Percentiles rank a stretch among this genome's conserved stretches.
phyloP scores from a whole-genome alignment of 2,797 vertebrate species.

The Rhinophrynus dorsalis region DNA sequence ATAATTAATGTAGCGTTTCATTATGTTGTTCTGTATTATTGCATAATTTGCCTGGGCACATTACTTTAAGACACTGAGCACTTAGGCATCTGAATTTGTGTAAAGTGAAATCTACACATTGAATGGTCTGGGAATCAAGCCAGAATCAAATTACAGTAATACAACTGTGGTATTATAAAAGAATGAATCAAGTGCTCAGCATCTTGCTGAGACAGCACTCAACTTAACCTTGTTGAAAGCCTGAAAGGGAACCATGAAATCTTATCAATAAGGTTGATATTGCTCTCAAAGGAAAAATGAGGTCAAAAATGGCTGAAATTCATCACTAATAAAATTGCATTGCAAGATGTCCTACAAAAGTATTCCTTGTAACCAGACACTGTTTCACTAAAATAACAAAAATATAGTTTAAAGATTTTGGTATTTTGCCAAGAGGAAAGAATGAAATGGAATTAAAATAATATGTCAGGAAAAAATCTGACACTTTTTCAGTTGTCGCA shows the following conservation, averaged over 20 bases:
- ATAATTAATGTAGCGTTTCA: conserved; percentile 38
- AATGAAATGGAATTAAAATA: conserved; percentile 24
- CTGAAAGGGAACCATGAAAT: conserved; percentile 64
- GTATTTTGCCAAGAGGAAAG: conserved; percentile 33
- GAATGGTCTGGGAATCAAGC: conserved; percentile 65
- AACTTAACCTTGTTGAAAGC: conserved; percentile 68
- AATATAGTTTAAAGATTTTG: conserved; percentile 36
- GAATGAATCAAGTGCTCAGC: conserved; percentile 66
- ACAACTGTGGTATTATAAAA: conserved; percentile 65
- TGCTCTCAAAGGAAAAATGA: conserved; percentile 59
- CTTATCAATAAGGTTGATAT: conserved; percentile 66
- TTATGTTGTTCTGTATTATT: conserved; percentile 12
- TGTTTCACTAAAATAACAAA: conserved; percentile 55
- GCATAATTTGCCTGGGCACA: conserved; percentile 34
- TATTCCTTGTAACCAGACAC: conserved; percentile 56
- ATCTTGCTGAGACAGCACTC: conserved; percentile 70
- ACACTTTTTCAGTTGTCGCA: not conserved
- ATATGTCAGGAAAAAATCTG: not conserved
- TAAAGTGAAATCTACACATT: conserved; percentile 55
- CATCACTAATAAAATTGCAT: conserved; percentile 59
- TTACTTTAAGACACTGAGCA: conserved; percentile 54
- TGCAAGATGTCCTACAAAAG: conserved; percentile 53
- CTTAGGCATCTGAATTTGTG: conserved; percentile 49
- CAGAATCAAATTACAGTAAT: conserved; percentile 69
- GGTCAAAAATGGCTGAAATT: conserved; percentile 68